Base-by-base conservation (phyloP, 1,140 invertebrate species). In the Dermatophagoides farinae region DNA sequence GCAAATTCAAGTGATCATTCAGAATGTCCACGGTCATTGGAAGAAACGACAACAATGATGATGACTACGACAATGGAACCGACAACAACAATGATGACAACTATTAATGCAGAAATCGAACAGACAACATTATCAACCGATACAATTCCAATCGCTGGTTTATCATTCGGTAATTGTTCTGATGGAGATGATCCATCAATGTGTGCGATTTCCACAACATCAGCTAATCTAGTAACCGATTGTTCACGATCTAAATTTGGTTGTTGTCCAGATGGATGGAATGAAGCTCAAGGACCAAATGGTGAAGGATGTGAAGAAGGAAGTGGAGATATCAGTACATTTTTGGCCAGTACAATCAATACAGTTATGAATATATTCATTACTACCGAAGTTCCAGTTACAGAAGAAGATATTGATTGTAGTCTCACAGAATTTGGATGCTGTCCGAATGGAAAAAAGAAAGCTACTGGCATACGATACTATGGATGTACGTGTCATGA, bases 401-500 rank as follows among this genome's bases (percentile, higher is more conserved):
- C 16, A 1, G 57, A 47, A 47, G 64, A 62, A 11, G 49, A 51
- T 50, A 62, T 64, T 37, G 64, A 64, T 31, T 91, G 87, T 69
- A 70, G 88, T 31, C 75, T 76, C 5, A 74, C 78, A n/a, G 53
- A 57, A 2, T 85, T 76, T 69, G 86, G 88, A 16, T 74, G 73
- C 60, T 75, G 73, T 64, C 70, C 72, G 18, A 89, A 95, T 69
- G 88, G 91, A 65, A 81, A 86, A 65, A 75, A 80, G n/a, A 74
- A 84, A 1, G 87, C 89, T 8, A 75, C 79, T 60, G 89, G 90
- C 63, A 80, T 85, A 0, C 79, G 86, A 14, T 63, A 63, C 25
- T 61, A 65, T 49, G 90, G 90, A 22, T 97, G 92, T 70, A 96
- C 92, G 70, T 77, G 79, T 12, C 90, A 97, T 69, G 79, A 73